A percentile compares a stretch with the other conserved stretches of the same genome.
Conservation (phyloP, 2,888 invertebrate genomes). For the Cynaeus angustus region DNA sequence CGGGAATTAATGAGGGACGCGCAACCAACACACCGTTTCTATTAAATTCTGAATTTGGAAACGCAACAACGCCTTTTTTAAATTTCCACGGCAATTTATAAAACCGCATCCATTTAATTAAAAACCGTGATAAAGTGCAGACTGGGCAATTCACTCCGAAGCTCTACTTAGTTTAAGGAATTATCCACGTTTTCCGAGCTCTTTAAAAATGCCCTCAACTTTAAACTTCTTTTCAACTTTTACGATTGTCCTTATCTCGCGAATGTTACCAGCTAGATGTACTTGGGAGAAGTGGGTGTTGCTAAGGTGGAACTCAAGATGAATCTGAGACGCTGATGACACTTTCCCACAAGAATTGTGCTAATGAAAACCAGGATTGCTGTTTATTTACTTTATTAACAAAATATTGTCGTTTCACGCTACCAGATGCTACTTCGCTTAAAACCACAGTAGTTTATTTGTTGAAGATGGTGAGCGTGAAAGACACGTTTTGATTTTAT, state of each 20-base stretch:
- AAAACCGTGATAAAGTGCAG: conserved; percentile 50
- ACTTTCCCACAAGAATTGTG: too few relatives aligned
- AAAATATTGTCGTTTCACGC: too few relatives aligned
- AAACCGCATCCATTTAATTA: conserved; percentile 50
- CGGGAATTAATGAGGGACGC: conserved; percentile 27
- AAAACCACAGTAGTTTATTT: too few relatives aligned
- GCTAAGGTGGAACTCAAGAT: too few relatives aligned
- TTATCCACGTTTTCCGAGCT: conserved; percentile 44
- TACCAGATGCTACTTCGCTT: too few relatives aligned
- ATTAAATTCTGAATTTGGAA: conserved; percentile 42
- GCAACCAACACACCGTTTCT: conserved; percentile 10
- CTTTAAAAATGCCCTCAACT: conserved; percentile 38
- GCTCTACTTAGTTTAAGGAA: conserved; percentile 45
- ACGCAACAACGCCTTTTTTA: conserved; percentile 45
- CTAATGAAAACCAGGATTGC: too few relatives aligned
- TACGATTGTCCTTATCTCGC: conserved; percentile 44
- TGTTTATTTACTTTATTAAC: too few relatives aligned
- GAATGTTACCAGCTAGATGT: conserved; percentile 15
- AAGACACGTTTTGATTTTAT: too few relatives aligned
- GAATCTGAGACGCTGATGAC: too few relatives aligned
- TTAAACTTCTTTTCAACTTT: conserved; percentile 45
- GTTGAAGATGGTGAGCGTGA: too few relatives aligned
- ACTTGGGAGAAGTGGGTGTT: not conserved
- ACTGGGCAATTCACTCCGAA: conserved; percentile 42
- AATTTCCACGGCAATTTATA: conserved; percentile 48